These are phyloP conservation scores for Hypomecis atomaria DNA, from an alignment of 2,888 invertebrate species.

Conservation along the genomic window DNA sequence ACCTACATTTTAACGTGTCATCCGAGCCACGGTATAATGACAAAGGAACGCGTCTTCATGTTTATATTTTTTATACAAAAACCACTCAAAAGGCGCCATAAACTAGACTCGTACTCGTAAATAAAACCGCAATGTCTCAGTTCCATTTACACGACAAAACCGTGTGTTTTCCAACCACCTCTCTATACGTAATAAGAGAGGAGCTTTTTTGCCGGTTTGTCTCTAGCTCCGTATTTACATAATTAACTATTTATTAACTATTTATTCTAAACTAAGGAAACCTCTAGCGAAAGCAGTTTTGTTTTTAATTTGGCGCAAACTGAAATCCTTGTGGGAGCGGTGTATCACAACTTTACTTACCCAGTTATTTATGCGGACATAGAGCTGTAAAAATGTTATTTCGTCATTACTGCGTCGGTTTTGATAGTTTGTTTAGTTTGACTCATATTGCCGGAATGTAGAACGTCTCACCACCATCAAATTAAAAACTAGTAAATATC, in stretches of 20 bases:
- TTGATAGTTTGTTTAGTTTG: not conserved
- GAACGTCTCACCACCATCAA: not conserved
- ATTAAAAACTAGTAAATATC: not conserved
- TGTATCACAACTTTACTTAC: too few species aligned
- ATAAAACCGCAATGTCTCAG: conserved; percentile 53
- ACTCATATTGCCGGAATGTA: not conserved
- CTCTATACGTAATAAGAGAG: conserved; percentile 3
- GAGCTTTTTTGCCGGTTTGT: conserved; percentile 21
- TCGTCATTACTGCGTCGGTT: not conserved
- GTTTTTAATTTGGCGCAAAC: conserved; percentile 14
- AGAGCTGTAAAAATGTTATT: not conserved
- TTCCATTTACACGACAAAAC: conserved; percentile 29
- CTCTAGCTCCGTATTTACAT: conserved; percentile 24
- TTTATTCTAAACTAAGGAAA: conserved; percentile 28
- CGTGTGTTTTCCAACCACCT: conserved; percentile 39
- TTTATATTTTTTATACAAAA: not conserved
- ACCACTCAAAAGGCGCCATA: not conserved
- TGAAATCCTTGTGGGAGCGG: not conserved
- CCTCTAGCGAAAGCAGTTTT: conserved; percentile 24
- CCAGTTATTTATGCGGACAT: not conserved
- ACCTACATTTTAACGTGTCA: too few species aligned
- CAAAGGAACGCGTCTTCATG: not conserved
- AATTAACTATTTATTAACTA: conserved; percentile 29
- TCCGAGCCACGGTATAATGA: too few species aligned
- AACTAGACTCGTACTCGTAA: conserved; percentile 1